Base-by-base conservation (phyloP, 2,888 invertebrate species). In the Melangyna quadrimaculata region DNA sequence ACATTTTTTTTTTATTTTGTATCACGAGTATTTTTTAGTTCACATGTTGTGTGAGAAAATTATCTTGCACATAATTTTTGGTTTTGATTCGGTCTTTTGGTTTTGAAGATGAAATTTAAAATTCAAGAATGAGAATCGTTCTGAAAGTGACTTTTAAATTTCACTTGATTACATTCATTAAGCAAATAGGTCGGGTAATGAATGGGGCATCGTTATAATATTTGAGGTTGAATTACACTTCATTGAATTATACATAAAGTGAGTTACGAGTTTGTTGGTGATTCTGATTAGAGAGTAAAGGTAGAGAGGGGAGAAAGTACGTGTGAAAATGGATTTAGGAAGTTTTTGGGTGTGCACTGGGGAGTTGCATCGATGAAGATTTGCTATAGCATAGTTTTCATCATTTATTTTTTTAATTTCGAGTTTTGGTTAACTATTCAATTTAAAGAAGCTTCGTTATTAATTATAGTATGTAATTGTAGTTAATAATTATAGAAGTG, bases 111-210 rank as follows among this genome's bases (percentile, higher is more conserved):
- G 45, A 37, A 70, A 63, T 51, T 48, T 51, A 7, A 45, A 65
- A 72, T 51, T 67, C 19, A 27, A 71, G 10, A n/a, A 65, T 53
- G 45, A 40, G 45, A 59, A 24, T 70, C 9, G 8, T 67, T 78
- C 57, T 14, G 53, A 45, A 69, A 48, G 27, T 40, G 29, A 51
- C 32, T 79, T 72, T 51, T 14, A 29, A 69, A 48, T 82, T 78
- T 82, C 78, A 53, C 82, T 43, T 73, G 48, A 78, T 55, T 48
- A 69, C 67, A 73, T 29, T 59, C 45, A 75, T 81, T 71, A 65
- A 43, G 2, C 51, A 59, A 51, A 72, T 67, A 59, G 51, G 51
- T 45, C 61, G 51, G 17, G 8, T 19, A 53, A 27, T 51, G 51
- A 35, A 67, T 67, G 67, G 51, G 32, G 19, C 14, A 32, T 32